Evolutionary conservation across 2,888 invertebrate genomes (phyloP).

Genomic region (Ctenicera cuprea): DNA sequence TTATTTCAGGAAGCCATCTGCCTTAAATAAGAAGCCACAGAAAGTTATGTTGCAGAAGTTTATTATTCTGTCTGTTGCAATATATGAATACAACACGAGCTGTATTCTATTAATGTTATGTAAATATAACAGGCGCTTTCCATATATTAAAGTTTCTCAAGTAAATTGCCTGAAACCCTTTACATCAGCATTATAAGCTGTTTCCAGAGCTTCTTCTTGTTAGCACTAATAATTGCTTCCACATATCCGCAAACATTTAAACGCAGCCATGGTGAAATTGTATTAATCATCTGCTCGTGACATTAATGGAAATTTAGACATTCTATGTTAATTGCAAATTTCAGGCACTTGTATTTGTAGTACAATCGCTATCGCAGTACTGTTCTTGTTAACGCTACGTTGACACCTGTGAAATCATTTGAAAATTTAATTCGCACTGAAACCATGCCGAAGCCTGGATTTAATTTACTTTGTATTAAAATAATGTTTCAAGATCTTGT

Average conservation of each 20-base stretch:
- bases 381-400: background rate
- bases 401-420: no score
- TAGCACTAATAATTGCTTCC: slow-evolving; percentile 1
- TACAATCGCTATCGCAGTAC: background rate
- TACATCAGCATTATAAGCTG: slow-evolving; percentile 4
- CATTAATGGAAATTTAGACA: slow-evolving; percentile 19
- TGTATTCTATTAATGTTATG: background rate
- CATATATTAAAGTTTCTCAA: background rate
- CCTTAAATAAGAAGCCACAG: no score
- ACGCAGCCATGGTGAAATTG: background rate
- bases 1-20: background rate
- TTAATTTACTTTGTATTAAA: no score
- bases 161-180: slow-evolving; percentile 2
- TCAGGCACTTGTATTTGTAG: background rate
- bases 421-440: no score
- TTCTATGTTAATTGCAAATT: slow-evolving; percentile 2
- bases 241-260: slow-evolving; percentile 9
- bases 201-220: slow-evolving; percentile 1
- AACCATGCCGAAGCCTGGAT: no score
- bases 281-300: slow-evolving; percentile 2
- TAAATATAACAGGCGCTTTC: background rate
- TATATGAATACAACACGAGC: background rate
- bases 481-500: no score
- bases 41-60: no score
- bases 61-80: no score